phyloP scores from a whole-genome alignment of 2,113 vertebrate species.

The Coracopsis vasa region DNA sequence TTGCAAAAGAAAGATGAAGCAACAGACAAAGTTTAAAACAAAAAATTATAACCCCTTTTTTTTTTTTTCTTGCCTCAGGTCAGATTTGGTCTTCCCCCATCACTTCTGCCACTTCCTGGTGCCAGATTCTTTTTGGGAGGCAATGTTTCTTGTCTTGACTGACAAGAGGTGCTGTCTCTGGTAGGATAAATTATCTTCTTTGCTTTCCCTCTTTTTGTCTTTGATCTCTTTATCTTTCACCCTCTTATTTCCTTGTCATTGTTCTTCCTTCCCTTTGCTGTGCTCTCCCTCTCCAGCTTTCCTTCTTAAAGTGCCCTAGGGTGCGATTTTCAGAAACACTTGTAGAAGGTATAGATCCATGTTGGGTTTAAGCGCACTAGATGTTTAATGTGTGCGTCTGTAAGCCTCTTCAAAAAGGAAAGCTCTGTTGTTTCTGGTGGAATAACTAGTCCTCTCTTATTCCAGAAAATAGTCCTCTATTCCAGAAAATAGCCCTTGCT shows the following conservation, averaged over 20 bases:
- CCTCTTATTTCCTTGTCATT: neutral
- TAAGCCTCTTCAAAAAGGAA: neutral
- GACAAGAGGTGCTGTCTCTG: constrained; percentile 69
- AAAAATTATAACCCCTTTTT: neutral
- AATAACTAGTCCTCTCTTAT: accelerated
- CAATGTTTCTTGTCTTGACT: constrained; percentile 67
- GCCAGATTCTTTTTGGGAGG: constrained; percentile 61
- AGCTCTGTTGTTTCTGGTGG: neutral
- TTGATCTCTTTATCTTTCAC: neutral
- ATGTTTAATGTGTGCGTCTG: neutral
- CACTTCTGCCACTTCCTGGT: constrained; percentile 50
- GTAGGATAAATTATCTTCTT: constrained; percentile 50
- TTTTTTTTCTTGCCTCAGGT: constrained; percentile 32
- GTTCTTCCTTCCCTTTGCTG: neutral
- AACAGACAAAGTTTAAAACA: neutral
- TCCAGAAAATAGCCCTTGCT: neutral
- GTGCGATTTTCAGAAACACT: neutral
- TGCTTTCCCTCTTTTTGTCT: constrained; percentile 20
- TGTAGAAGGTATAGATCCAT: neutral
- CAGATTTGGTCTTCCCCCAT: constrained; percentile 53
- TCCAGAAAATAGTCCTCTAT: neutral
- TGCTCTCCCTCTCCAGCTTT: neutral
- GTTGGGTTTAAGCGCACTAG: neutral
- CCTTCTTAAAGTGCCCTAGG: neutral
- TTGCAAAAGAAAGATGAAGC: neutral